Evolutionary conservation across 2,113 vertebrate genomes (phyloP).

Genomic region (Phocoena sinus): DNA sequence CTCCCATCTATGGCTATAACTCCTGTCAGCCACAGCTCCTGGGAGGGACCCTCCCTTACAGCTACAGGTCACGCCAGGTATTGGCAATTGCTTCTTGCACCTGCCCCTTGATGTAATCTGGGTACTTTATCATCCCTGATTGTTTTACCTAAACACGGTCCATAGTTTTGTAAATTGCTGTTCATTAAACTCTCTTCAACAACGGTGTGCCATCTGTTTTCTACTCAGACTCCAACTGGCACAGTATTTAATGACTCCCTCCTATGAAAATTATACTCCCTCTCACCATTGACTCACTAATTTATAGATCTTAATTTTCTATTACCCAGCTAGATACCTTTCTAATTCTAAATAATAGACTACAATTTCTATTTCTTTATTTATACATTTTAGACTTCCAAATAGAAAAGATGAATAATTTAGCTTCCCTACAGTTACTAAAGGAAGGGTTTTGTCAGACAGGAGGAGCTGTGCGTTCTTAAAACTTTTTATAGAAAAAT

Average conservation of each 20-base stretch:
- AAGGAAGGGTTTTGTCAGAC: background rate
- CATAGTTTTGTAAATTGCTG: conserved; percentile 8
- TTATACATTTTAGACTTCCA: conserved; percentile 11
- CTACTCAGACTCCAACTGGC: background rate
- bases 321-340: background rate
- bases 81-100: background rate
- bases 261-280: background rate
- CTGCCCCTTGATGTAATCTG: background rate
- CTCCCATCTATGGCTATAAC: background rate
- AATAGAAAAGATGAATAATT: conserved; percentile 36
- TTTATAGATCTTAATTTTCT: background rate
- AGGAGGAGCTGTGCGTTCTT: background rate
- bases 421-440: background rate
- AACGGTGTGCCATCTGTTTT: background rate
- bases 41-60: background rate
- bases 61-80: background rate
- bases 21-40: background rate
- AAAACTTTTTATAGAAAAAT: conserved; percentile 30
- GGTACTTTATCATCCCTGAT: background rate
- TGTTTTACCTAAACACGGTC: conserved; percentile 25
- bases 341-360: conserved; percentile 10
- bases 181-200: background rate
- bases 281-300: background rate
- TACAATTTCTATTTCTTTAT: background rate
- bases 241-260: background rate